Percentiles rank a stretch among this genome's conserved stretches.
phyloP scores from a whole-genome alignment of 2,888 invertebrate genomes.

The Lasioglossum lativentre region DNA sequence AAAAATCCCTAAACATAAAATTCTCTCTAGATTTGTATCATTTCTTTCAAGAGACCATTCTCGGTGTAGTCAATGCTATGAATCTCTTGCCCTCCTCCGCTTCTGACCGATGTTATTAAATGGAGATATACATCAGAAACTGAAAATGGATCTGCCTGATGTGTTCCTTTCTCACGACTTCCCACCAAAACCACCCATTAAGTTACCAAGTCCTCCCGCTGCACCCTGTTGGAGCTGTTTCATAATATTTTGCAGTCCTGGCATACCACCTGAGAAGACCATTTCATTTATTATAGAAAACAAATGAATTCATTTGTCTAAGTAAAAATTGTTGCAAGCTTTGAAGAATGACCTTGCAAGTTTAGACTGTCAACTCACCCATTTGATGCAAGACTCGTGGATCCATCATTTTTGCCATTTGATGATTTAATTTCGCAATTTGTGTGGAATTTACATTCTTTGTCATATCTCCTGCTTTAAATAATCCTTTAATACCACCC shows the following conservation, averaged over 20 bases:
- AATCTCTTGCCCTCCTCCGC: conserved; percentile 17
- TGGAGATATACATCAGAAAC: conserved; percentile 48
- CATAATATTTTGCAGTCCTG: conserved; percentile 99
- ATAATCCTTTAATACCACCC: conserved; percentile 99
- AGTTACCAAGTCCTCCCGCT: conserved; percentile 86
- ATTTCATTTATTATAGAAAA: neutral
- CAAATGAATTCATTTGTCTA: neutral
- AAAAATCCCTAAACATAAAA: conserved; percentile 50
- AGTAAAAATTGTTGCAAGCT: neutral
- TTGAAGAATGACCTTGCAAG: neutral
- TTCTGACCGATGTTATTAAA: conserved; percentile 36
- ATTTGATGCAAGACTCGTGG: conserved; percentile 98
- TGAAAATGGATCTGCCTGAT: conserved; percentile 59
- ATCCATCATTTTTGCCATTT: conserved; percentile 99
- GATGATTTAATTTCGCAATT: conserved; percentile 99
- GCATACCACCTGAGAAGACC: conserved; percentile 93
- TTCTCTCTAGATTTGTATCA: conserved; percentile 26
- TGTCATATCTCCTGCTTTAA: conserved; percentile 99
- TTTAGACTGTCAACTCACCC: conserved; percentile 85
- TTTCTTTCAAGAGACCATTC: conserved; percentile 41
- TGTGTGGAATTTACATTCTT: conserved; percentile 99
- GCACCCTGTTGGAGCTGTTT: conserved; percentile 92
- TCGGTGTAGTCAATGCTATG: conserved; percentile 9
- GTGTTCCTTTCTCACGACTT: conserved; percentile 81
- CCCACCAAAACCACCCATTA: conserved; percentile 87